A percentile compares a stretch with the other conserved stretches of the same genome.
Conservation (phyloP, 2,113 vertebrate species). For the Puffinus mauretanicus region DNA sequence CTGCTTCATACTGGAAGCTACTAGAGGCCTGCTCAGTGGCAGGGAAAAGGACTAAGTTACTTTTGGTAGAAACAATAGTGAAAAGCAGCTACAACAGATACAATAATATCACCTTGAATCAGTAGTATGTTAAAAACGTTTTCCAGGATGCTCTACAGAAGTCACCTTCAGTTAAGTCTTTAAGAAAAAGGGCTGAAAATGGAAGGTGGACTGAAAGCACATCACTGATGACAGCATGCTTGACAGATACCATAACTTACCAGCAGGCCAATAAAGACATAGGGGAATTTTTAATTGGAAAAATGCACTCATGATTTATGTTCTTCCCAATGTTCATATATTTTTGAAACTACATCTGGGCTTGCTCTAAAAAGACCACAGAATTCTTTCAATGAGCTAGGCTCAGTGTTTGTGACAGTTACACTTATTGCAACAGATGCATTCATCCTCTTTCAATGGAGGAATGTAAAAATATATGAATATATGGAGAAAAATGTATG, state of each 20-base stretch:
- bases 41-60: neutral
- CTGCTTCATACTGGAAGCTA: neutral
- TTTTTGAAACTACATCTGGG: neutral
- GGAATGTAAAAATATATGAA: neutral
- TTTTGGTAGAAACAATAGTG: neutral
- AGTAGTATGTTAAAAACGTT: neutral
- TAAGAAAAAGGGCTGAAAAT: neutral
- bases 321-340: neutral
- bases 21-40: neutral
- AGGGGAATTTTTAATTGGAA: neutral
- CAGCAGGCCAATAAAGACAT: neutral
- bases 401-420: neutral
- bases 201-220: neutral
- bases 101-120: neutral
- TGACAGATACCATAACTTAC: neutral
- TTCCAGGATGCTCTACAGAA: neutral
- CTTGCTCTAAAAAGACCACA: neutral
- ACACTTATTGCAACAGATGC: neutral
- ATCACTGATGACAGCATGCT: neutral
- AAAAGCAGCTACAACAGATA: neutral
- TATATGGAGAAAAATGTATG: neutral
- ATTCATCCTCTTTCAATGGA: neutral
- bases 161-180: neutral
- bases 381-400: neutral
- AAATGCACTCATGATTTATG: neutral